Conservation (phyloP, 2,797 vertebrate genomes). For the Danio kyathit region DNA sequence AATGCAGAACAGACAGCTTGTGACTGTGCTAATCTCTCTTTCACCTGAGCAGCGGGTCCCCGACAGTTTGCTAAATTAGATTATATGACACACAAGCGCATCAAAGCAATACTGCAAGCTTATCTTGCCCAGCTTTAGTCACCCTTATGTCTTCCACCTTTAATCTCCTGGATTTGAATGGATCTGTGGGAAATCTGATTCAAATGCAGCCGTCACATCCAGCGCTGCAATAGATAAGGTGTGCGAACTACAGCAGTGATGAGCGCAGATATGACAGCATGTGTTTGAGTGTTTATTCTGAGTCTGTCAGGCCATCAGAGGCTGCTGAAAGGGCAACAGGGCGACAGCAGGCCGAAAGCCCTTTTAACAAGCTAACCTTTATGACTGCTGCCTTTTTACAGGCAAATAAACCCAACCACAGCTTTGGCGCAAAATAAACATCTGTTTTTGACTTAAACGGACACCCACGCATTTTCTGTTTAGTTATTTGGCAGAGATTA, state of each 20-base stretch:
- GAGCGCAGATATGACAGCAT: constrained; percentile 31
- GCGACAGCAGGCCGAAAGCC: constrained; percentile 12
- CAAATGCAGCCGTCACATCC: constrained; percentile 19
- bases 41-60: constrained; percentile 1
- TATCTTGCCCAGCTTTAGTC: constrained; percentile 29
- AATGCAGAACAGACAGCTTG: background rate
- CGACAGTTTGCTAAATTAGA: constrained; percentile 28
- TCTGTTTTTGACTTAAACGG: constrained; percentile 20
- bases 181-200: constrained; percentile 17
- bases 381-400: constrained; percentile 40
- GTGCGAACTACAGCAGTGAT: constrained; percentile 22
- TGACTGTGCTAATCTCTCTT: constrained; percentile 7
- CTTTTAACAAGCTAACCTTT: constrained; percentile 54
- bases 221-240: constrained; percentile 6
- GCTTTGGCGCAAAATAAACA: constrained; percentile 27
- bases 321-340: constrained; percentile 8
- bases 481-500: background rate
- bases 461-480: constrained; percentile 7
- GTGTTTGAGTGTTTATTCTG: constrained; percentile 11
- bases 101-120: constrained; percentile 32
- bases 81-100: constrained; percentile 17
- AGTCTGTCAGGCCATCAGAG: constrained; percentile 15
- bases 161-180: constrained; percentile 46
- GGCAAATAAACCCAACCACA: constrained; percentile 36
- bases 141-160: constrained; percentile 22